These are phyloP conservation scores for Cairina moschata DNA, from an alignment of 2,113 vertebrate genomes.

Conservation along the genomic window DNA sequence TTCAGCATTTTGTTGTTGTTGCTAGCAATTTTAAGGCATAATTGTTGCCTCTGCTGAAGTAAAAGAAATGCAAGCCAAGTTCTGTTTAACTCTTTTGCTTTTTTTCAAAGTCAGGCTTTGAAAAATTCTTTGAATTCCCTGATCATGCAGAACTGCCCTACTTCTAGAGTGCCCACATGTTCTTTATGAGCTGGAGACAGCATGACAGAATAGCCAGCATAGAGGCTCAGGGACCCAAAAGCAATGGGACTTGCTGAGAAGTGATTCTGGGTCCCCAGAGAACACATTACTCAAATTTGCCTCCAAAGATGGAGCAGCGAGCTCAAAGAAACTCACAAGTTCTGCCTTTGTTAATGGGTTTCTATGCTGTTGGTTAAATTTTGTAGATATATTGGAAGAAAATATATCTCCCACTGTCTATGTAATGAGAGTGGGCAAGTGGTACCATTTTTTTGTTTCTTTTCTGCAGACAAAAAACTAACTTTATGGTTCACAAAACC, in stretches of 20 bases:
- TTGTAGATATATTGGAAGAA: background rate
- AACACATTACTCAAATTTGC: background rate
- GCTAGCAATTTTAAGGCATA: background rate
- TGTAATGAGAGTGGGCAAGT: background rate
- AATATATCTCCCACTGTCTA: background rate
- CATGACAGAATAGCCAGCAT: background rate
- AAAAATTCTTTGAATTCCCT: background rate
- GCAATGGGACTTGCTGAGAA: background rate
- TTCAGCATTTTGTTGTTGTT: background rate
- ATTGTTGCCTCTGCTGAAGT: background rate
- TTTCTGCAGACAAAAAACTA: background rate
- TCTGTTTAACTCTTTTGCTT: background rate
- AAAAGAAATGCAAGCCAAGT: background rate
- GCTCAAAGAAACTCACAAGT: background rate
- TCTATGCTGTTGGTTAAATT: background rate
- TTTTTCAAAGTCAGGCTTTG: background rate
- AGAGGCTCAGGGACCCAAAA: background rate
- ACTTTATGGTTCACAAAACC: background rate
- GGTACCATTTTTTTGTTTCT: background rate
- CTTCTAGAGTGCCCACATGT: rapidly evolving
- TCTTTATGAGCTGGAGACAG: background rate
- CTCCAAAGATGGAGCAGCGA: background rate
- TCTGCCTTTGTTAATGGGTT: background rate
- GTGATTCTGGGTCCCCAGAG: background rate
- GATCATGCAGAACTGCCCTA: rapidly evolving